Conservation (phyloP, 2,113 vertebrate genomes). For the Hyla sarda region DNA sequence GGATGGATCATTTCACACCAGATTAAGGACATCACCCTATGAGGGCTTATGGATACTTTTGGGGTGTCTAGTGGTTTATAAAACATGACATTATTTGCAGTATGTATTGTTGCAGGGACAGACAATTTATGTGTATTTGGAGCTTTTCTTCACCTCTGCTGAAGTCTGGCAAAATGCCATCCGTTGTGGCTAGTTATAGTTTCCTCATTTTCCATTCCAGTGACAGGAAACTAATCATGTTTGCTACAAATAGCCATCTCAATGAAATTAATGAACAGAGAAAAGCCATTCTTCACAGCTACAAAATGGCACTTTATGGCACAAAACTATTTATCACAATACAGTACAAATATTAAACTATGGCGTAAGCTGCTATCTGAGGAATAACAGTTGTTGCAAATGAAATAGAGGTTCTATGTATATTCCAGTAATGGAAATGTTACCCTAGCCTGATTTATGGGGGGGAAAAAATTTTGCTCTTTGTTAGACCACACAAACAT, state of each 20-base stretch:
- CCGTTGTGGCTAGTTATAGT: not conserved
- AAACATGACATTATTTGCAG: no score
- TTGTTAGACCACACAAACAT: no score
- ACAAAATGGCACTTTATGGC: not conserved
- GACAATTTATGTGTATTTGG: not conserved
- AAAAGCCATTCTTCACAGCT: not conserved
- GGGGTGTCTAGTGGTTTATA: no score
- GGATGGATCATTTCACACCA: not conserved
- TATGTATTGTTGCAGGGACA: no score
- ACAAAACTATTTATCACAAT: not conserved
- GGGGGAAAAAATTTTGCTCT: no score
- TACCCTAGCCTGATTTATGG: no score
- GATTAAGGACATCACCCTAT: not conserved
- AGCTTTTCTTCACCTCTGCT: not conserved
- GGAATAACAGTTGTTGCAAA: not conserved
- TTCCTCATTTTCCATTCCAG: not conserved
- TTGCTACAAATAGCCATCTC: not conserved
- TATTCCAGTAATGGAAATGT: no score
- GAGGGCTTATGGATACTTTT: not conserved
- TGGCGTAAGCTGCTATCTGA: not conserved
- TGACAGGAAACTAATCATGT: not conserved
- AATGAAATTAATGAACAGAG: slow-evolving; percentile 23
- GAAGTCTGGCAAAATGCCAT: not conserved
- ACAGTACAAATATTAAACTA: not conserved
- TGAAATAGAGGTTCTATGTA: not conserved